Evolutionary conservation across 2,113 vertebrate genomes (phyloP).

Genomic region (Isichthys henryi): DNA sequence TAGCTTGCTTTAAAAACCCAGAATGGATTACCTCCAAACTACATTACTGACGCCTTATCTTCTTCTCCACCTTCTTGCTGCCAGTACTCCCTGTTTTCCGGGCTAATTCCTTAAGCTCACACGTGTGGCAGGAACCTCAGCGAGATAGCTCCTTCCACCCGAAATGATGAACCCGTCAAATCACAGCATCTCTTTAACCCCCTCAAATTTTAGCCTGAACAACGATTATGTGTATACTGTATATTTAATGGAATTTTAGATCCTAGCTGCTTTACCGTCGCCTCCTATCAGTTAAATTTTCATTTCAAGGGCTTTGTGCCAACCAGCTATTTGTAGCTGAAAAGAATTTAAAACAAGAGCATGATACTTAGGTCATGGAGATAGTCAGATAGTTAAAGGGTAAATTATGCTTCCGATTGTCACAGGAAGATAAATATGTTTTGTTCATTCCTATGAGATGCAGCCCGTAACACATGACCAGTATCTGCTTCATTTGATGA

Average conservation of each 20-base stretch:
- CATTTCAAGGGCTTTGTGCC: background rate
- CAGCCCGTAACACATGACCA: background rate
- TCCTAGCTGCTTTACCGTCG: background rate
- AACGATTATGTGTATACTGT: background rate
- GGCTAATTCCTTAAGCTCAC: slow-evolving; percentile 25
- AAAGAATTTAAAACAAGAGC: background rate
- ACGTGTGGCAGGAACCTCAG: background rate
- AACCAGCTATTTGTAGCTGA: background rate
- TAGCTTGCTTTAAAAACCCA: slow-evolving; percentile 28
- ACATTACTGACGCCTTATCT: slow-evolving; percentile 35
- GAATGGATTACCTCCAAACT: slow-evolving; percentile 36
- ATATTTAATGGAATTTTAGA: background rate
- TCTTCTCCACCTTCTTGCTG: slow-evolving; percentile 29
- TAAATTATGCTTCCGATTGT: background rate
- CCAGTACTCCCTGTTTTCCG: slow-evolving; percentile 23
- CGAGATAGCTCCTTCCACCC: slow-evolving; percentile 12
- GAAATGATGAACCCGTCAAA: slow-evolving; percentile 10
- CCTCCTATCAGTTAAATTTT: background rate
- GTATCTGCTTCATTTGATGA: background rate
- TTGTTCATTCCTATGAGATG: background rate
- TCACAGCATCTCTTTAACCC: slow-evolving; percentile 20
- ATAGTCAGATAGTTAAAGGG: background rate
- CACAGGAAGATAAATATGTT: background rate
- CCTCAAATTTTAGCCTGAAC: background rate
- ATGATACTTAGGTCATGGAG: background rate